Conservation (phyloP, 2,797 vertebrate species). For the Arrhamphus sclerolepis region DNA sequence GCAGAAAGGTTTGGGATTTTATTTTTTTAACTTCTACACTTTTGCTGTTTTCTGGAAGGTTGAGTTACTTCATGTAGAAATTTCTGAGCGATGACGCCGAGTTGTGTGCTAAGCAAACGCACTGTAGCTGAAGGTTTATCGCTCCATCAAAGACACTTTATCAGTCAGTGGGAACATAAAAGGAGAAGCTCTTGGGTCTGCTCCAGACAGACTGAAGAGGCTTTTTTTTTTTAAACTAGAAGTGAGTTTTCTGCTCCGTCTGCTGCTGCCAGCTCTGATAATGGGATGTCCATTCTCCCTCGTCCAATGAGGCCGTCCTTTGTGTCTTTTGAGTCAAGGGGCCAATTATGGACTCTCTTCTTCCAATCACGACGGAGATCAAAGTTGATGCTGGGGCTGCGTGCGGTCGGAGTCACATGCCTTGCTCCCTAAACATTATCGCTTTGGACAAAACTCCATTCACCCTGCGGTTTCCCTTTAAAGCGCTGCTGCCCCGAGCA, state of each 20-base stretch:
- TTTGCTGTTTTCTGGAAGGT: neutral
- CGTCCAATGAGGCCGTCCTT: slow-evolving; percentile 53
- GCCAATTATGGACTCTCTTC: slow-evolving; percentile 49
- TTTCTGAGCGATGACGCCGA: slow-evolving; percentile 46
- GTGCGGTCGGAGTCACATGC: slow-evolving; percentile 53
- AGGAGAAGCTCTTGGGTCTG: slow-evolving; percentile 28
- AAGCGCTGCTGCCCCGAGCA: slow-evolving; percentile 22
- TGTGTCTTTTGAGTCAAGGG: slow-evolving; percentile 50
- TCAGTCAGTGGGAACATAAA: slow-evolving; percentile 26
- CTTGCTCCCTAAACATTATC: slow-evolving; percentile 41
- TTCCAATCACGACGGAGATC: slow-evolving; percentile 51
- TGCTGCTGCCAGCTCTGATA: slow-evolving; percentile 46
- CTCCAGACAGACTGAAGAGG: slow-evolving; percentile 28
- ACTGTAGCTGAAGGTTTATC: slow-evolving; percentile 20
- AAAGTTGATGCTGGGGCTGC: slow-evolving; percentile 40
- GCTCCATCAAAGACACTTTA: slow-evolving; percentile 34
- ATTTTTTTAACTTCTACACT: too few relatives aligned
- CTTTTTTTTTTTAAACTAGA: neutral
- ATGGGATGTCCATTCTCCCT: slow-evolving; percentile 55
- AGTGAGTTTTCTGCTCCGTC: slow-evolving; percentile 27
- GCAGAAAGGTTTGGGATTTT: too few relatives aligned
- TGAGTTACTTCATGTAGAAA: slow-evolving; percentile 2
- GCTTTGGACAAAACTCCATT: slow-evolving; percentile 35
- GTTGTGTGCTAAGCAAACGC: slow-evolving; percentile 33
- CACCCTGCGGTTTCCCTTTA: slow-evolving; percentile 25